These are phyloP conservation scores for Nematostella vectensis DNA, from an alignment of 92 coral and sea anemone genomes.

Conservation along the genomic window DNA sequence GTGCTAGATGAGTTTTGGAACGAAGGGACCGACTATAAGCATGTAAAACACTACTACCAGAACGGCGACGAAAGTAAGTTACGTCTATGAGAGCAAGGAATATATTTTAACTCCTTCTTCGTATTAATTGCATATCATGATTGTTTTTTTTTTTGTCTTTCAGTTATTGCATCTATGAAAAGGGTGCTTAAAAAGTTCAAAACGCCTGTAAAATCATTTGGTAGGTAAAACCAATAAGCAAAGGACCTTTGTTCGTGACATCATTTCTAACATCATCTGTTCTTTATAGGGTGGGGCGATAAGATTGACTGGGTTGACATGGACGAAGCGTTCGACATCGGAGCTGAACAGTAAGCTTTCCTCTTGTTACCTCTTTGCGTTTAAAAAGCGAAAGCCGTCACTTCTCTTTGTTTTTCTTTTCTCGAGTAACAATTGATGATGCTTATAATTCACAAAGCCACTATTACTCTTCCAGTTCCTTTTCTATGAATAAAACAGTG, in stretches of 20 bases:
- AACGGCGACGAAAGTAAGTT: constrained; percentile 71
- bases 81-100: not conserved
- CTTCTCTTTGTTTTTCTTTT: too few species aligned
- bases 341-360: constrained; percentile 29
- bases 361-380: not conserved
- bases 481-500: too few species aligned
- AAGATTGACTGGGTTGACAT: constrained; percentile 43
- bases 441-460: too few species aligned
- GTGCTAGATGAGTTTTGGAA: constrained; percentile 73
- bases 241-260: too few species aligned
- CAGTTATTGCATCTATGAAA: constrained; percentile 59
- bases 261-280: not conserved
- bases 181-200: constrained; percentile 52
- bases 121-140: too few species aligned
- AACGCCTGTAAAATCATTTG: constrained; percentile 5
- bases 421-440: too few species aligned
- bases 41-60: constrained; percentile 75
- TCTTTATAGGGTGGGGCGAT: constrained; percentile 54
- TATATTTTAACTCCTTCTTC: too few species aligned
- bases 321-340: constrained; percentile 54
- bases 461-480: too few species aligned
- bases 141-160: not conserved
- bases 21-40: constrained; percentile 63
- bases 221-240: too few species aligned
- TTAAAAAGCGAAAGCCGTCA: too few species aligned